Evolutionary conservation across 2,888 invertebrate species (phyloP), one percentile per base, ranked within the genome.

Genomic region (Dolichomitus sp.): DNA sequence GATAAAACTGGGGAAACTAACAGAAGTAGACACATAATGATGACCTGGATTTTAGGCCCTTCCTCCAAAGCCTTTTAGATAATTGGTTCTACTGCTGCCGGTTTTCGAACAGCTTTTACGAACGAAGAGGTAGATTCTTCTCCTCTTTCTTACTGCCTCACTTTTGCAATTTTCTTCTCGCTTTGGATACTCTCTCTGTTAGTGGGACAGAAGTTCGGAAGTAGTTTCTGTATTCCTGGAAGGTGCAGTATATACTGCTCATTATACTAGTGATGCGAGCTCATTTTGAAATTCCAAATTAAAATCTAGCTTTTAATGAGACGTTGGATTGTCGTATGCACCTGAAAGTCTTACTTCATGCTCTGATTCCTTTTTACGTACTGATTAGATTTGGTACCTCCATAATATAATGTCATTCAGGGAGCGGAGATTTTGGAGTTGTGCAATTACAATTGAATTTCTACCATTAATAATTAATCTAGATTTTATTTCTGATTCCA

Each of bases 51-150:
- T 52, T 79, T 68, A 72, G 75, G 75, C 70, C 70, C 79, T 72
- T 66, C 59, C 33, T 23, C 65, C 42, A 72, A 75, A 83, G 79
- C 79, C 82, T 79, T 83, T 79, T 79, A 79, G 82, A 83, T 83
- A 83, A 83, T 83, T 79, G 79, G 79, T 76, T 61, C 79, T 59
- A 27, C 59, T 70, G 33, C 74, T 78, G 30, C 68, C 48, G 65
- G 69, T 65, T 33, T 69, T 69, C 69, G 57, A 70, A 70, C 74
- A 63, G 75, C 63, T 63, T 69, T 69, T 52, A 45, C 19, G 17
- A 63, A 68, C 33, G 37, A 19, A 9, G 61, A 37, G 42, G 23
- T 69, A 65, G 45, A 75, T 75, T 75, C 27, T 63, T 17, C 61
- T 27, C 33, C 17, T 54, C 27, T 54, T 69, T 69, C 50, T 50